Evolutionary conservation across 2,797 vertebrate genomes (phyloP).

Genomic region (Lepilemur ruficaudatus): DNA sequence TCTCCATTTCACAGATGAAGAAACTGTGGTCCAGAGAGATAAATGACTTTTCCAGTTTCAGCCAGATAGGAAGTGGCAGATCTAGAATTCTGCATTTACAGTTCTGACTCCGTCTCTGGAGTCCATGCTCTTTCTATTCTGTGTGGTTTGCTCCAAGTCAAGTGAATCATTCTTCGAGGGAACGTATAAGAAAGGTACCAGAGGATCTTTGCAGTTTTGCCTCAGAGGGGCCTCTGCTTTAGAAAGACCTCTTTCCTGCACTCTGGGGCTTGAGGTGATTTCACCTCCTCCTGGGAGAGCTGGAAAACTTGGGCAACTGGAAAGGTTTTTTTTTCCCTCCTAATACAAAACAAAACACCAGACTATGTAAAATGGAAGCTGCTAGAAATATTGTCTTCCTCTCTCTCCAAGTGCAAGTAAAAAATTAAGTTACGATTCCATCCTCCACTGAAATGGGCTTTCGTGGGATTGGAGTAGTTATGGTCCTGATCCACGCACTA

Average conservation of each 20-base stretch:
- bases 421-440: slow-evolving; percentile 82
- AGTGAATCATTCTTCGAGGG: neutral
- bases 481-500: slow-evolving; percentile 74
- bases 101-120: neutral
- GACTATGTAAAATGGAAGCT: slow-evolving; percentile 53
- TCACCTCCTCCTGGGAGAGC: slow-evolving; percentile 11
- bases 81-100: neutral
- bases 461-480: slow-evolving; percentile 79
- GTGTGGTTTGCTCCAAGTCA: neutral
- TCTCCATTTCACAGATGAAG: neutral
- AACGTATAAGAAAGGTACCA: neutral
- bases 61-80: neutral
- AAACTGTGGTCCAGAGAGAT: neutral
- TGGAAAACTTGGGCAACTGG: neutral
- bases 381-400: slow-evolving; percentile 78
- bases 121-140: neutral
- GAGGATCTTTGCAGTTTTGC: neutral
- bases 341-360: slow-evolving; percentile 19
- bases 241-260: neutral
- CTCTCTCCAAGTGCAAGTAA: slow-evolving; percentile 66
- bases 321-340: neutral
- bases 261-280: neutral
- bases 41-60: neutral
- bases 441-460: slow-evolving; percentile 80
- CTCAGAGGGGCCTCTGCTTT: neutral